Conservation (phyloP, 64 coral and sea anemone genomes). For the Montipora capricornis region DNA sequence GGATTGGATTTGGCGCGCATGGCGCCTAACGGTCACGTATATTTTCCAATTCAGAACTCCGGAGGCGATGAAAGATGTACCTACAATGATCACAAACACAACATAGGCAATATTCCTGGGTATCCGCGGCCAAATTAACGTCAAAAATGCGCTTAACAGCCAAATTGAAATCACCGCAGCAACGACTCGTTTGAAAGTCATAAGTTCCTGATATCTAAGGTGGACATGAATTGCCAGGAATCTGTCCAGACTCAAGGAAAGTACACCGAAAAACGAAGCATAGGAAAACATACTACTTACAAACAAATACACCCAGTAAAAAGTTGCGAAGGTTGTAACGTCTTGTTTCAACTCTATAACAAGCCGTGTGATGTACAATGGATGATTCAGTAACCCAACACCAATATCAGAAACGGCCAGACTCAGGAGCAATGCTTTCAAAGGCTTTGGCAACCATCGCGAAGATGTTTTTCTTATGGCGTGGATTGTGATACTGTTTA, state of each 20-base stretch:
- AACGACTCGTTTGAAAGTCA: slow-evolving; percentile 2
- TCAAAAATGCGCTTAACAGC: not conserved
- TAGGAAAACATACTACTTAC: not conserved
- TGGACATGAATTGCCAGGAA: slow-evolving; percentile 12
- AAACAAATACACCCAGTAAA: not conserved
- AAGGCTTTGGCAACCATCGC: not conserved
- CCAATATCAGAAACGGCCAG: slow-evolving; percentile 11
- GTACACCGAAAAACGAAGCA: slow-evolving; percentile 1
- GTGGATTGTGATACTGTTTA: slow-evolving; percentile 9
- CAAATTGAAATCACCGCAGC: slow-evolving; percentile 9
- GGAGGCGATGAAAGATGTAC: not conserved
- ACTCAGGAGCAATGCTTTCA: not conserved
- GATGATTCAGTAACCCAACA: slow-evolving; percentile 1
- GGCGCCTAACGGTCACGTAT: not conserved
- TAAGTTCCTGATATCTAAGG: slow-evolving; percentile 11
- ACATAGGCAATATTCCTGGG: not conserved
- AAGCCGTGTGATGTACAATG: not conserved
- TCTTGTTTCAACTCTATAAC: not conserved
- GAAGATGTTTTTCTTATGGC: slow-evolving; percentile 4
- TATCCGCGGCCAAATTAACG: not conserved
- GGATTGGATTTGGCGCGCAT: not conserved
- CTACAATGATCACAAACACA: not conserved
- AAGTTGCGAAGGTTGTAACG: not conserved
- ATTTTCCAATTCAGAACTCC: not conserved
- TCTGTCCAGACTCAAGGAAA: not conserved